Percentiles rank a stretch among this genome's conserved stretches.
Evolutionary conservation across 2,888 invertebrate genomes (phyloP).

Genomic region (Arctia plantaginis): DNA sequence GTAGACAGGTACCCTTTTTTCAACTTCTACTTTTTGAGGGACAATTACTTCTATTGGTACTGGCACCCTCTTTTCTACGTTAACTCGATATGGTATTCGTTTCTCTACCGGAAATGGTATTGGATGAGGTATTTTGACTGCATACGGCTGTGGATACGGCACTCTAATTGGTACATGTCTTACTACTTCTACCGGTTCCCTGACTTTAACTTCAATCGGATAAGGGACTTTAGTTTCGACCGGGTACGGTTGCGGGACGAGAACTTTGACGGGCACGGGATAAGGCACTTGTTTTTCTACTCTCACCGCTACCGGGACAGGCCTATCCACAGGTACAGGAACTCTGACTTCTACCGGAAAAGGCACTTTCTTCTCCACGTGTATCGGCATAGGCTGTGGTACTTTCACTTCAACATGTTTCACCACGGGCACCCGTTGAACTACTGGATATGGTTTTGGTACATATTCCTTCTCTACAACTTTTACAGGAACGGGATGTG

Average conservation of each 20-base stretch:
- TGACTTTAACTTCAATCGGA: conserved; percentile 80
- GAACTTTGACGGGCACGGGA: conserved; percentile 77
- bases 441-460: conserved; percentile 80
- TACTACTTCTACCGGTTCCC: conserved; percentile 77
- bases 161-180: conserved; percentile 78
- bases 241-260: conserved; percentile 81
- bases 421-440: conserved; percentile 77
- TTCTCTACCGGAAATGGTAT: conserved; percentile 81
- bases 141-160: conserved; percentile 80
- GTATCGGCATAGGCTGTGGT: conserved; percentile 73
- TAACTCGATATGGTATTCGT: conserved; percentile 77
- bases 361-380: conserved; percentile 78
- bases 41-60: conserved; percentile 73
- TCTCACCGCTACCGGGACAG: conserved; percentile 72
- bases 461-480: conserved; percentile 83
- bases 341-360: conserved; percentile 76
- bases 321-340: conserved; percentile 73
- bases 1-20: conserved; percentile 67
- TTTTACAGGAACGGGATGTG: conserved; percentile 82
- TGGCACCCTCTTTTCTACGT: conserved; percentile 81
- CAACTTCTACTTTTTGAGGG: conserved; percentile 59
- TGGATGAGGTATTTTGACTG: conserved; percentile 84
- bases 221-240: conserved; percentile 86
- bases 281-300: conserved; percentile 80
- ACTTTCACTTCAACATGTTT: conserved; percentile 79